Evolutionary conservation across 92 coral and sea anemone species (phyloP).

Genomic region (Diadumene lineata): DNA sequence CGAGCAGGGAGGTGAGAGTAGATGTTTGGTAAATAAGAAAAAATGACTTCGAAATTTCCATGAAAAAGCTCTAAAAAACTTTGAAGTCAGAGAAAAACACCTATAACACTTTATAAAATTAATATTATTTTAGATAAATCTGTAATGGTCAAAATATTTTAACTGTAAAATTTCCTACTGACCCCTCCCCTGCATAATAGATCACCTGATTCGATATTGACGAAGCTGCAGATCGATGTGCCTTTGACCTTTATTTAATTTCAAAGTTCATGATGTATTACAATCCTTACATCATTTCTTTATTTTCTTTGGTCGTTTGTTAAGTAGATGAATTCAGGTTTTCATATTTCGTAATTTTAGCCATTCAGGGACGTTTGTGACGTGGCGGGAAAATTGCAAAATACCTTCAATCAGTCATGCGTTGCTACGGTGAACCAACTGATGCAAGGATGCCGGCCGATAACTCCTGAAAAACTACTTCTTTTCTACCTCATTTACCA

Average conservation of each 20-base stretch:
- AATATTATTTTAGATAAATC: too few relatives aligned
- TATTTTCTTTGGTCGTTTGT: conserved; percentile 1
- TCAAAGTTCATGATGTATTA: not conserved
- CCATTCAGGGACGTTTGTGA: conserved; percentile 42
- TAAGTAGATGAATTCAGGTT: not conserved
- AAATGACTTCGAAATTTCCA: not conserved
- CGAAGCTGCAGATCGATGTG: not conserved
- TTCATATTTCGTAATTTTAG: not conserved
- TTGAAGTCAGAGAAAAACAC: too few relatives aligned
- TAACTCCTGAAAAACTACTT: not conserved
- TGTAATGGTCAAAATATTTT: too few relatives aligned
- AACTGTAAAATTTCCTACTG: not conserved
- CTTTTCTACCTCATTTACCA: not conserved
- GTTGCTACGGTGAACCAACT: conserved; percentile 24
- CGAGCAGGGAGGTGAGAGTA: conserved; percentile 4
- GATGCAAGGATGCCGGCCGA: not conserved
- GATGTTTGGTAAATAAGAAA: not conserved
- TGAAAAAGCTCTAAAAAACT: not conserved
- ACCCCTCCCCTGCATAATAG: not conserved
- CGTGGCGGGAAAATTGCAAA: conserved; percentile 80
- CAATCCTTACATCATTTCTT: not conserved
- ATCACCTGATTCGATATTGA: conserved; percentile 2
- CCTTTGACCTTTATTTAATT: not conserved
- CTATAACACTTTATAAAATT: too few relatives aligned
- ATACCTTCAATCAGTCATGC: conserved; percentile 21